phyloP scores from a whole-genome alignment of 2,113 vertebrate genomes.

The Plotosus lineatus region DNA sequence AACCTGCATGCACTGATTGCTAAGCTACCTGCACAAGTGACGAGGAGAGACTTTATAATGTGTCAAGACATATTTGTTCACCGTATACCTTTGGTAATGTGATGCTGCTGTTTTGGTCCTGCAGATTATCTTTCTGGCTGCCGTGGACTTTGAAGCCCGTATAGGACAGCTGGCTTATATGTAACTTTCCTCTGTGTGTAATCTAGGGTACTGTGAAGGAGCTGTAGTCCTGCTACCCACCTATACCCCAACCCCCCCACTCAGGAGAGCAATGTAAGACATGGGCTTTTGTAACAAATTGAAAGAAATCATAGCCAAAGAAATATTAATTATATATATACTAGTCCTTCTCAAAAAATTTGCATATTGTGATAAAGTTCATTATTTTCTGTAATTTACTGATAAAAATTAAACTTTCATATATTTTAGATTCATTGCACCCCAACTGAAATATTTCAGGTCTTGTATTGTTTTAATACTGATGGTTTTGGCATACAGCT shows the following conservation, averaged over 20 bases:
- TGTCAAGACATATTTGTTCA: background rate
- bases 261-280: slow-evolving; percentile 42
- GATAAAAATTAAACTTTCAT: too few species aligned
- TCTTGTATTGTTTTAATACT: too few species aligned
- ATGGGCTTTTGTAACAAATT: slow-evolving; percentile 3
- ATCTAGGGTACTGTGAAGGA: slow-evolving; percentile 37
- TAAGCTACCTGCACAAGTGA: background rate
- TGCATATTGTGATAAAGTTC: too few species aligned
- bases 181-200: slow-evolving; percentile 1
- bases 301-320: slow-evolving; percentile 49
- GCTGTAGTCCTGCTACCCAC: slow-evolving; percentile 18
- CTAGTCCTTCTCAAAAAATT: too few species aligned
- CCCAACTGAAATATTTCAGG: too few species aligned
- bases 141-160: background rate
- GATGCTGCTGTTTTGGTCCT: background rate
- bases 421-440: too few species aligned
- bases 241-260: slow-evolving; percentile 16
- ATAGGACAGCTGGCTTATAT: background rate
- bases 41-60: background rate
- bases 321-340: too few species aligned
- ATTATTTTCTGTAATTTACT: too few species aligned
- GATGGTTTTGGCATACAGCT: too few species aligned
- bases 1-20: slow-evolving; percentile 32
- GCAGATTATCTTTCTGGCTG: background rate
- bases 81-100: background rate